Conservation (phyloP, 1,140 invertebrate species). For the Idris sp. region DNA sequence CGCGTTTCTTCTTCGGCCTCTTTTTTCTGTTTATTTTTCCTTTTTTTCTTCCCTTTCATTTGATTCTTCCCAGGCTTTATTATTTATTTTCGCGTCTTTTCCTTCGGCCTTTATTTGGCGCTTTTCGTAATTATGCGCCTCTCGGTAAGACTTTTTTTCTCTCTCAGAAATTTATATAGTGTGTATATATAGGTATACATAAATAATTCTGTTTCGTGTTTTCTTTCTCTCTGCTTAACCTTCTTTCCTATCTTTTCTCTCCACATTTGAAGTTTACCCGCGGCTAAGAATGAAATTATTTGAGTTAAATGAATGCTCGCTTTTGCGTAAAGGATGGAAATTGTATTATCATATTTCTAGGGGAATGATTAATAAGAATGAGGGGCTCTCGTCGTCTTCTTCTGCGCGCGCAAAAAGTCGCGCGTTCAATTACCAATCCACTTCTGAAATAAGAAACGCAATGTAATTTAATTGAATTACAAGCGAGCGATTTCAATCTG, state of each 20-base stretch:
- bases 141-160: too few relatives aligned
- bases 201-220: too few relatives aligned
- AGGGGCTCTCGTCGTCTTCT: constrained; percentile 18
- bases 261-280: constrained; percentile 40
- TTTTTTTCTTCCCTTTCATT: constrained; percentile 22
- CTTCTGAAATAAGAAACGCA: constrained; percentile 32
- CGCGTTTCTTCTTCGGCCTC: constrained; percentile 11
- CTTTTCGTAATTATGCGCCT: constrained; percentile 46
- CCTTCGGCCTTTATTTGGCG: constrained; percentile 30
- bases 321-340: constrained; percentile 42
- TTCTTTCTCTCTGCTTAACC: constrained; percentile 3
- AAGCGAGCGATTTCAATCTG: constrained; percentile 44
- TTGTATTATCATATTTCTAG: constrained; percentile 57
- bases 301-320: constrained; percentile 47
- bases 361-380: constrained; percentile 40
- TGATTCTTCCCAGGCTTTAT: constrained; percentile 29
- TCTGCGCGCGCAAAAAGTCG: constrained; percentile 18
- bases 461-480: constrained; percentile 57
- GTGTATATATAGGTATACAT: constrained; percentile 14
- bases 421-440: constrained; percentile 39
- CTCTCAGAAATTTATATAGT: too few relatives aligned
- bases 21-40: too few relatives aligned
- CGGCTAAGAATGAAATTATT: constrained; percentile 41
- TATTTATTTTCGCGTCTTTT: constrained; percentile 48
- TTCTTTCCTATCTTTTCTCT: constrained; percentile 1